Conservation (phyloP, 2,797 vertebrate genomes). For the Sebastes steindachneri region DNA sequence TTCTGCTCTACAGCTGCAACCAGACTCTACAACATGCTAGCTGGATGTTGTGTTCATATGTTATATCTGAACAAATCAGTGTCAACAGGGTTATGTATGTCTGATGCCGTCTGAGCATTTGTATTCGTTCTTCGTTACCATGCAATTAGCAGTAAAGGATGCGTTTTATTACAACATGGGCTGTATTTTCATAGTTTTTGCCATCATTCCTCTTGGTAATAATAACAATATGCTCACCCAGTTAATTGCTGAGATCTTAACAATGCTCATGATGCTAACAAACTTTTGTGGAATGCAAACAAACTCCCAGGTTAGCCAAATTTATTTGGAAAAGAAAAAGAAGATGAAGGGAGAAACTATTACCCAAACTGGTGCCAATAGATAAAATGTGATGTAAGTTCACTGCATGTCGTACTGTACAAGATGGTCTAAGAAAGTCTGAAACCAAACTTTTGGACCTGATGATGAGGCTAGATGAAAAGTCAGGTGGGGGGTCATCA, state of each 20-base stretch:
- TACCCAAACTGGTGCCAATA: not conserved
- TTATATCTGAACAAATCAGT: conserved; percentile 1
- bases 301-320: not conserved
- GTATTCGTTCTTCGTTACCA: not conserved
- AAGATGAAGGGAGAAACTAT: not conserved
- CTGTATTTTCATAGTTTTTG: not conserved
- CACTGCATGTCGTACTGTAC: not conserved
- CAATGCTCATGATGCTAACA: not conserved
- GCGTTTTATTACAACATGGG: not conserved
- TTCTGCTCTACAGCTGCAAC: conserved; percentile 27
- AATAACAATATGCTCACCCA: not conserved
- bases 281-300: not conserved
- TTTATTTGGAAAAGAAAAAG: not conserved
- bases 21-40: conserved; percentile 17
- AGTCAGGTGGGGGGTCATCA: rapidly evolving
- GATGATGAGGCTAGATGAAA: not conserved
- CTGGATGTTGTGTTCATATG: conserved; percentile 17
- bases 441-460: not conserved
- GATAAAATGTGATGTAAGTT: not conserved
- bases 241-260: not conserved
- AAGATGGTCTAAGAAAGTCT: not conserved
- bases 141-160: not conserved
- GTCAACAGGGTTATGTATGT: not conserved
- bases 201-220: not conserved
- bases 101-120: not conserved